Percentiles rank a stretch among this genome's conserved stretches.
These are phyloP conservation scores for Eumerus sabulonum DNA, from an alignment of 2,888 invertebrate genomes.

Conservation along the genomic window DNA sequence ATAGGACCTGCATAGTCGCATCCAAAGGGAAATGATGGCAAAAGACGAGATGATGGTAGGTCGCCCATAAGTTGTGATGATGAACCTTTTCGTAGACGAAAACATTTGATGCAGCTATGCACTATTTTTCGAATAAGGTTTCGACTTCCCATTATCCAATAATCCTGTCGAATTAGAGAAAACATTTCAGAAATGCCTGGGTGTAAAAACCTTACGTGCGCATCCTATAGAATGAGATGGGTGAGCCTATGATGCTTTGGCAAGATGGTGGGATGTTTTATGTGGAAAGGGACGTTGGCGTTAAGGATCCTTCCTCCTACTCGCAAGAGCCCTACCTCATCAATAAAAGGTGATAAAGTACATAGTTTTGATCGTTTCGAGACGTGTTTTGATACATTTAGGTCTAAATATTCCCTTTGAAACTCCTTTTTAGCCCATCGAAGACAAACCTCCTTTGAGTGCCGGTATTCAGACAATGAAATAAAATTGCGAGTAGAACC, in stretches of 20 bases:
- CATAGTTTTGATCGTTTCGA: background rate
- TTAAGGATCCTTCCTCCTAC: conserved; percentile 11
- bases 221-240: background rate
- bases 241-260: background rate
- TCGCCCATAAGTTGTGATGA: conserved; percentile 20
- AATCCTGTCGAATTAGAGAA: conserved; percentile 20
- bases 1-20: conserved; percentile 46
- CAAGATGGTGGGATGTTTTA: conserved; percentile 14
- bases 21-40: too few relatives aligned
- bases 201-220: conserved; percentile 22
- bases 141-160: conserved; percentile 21
- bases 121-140: conserved; percentile 1
- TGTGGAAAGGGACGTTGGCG: background rate
- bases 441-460: background rate
- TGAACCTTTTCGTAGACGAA: background rate
- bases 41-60: too few relatives aligned
- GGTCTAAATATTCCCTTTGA: background rate
- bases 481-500: too few relatives aligned
- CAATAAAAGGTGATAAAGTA: conserved; percentile 5
- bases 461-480: background rate
- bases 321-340: background rate
- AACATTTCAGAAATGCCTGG: conserved; percentile 13
- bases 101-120: conserved; percentile 12
- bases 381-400: background rate
- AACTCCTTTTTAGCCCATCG: conserved; percentile 5